These are phyloP conservation scores for Ornithorhynchus anatinus DNA, from an alignment of 2,113 vertebrate species.

Conservation along the genomic window DNA sequence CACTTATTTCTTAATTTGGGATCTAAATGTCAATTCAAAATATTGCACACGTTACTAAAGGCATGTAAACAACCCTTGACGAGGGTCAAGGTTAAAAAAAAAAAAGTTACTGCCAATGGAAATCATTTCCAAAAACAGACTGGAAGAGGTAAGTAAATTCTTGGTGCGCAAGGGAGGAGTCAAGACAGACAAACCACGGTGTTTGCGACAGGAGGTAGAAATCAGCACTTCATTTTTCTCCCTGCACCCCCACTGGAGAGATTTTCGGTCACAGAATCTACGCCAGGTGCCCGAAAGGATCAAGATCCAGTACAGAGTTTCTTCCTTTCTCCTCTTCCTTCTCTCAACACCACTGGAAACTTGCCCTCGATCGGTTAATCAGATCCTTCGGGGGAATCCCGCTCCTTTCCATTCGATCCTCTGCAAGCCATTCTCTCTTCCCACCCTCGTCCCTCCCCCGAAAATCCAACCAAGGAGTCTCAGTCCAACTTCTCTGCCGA, in stretches of 20 bases:
- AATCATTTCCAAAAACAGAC: background rate
- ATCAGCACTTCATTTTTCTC: background rate
- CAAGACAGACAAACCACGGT: background rate
- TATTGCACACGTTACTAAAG: conserved; percentile 34
- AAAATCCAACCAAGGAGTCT: background rate
- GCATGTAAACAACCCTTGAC: background rate
- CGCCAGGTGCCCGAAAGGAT: background rate
- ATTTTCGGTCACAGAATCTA: background rate
- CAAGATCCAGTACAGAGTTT: background rate
- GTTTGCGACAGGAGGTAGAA: background rate
- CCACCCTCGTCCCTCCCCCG: background rate
- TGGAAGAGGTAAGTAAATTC: background rate
- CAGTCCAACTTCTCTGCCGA: background rate
- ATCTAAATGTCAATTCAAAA: background rate
- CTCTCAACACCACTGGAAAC: background rate
- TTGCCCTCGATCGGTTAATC: background rate
- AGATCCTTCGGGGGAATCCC: background rate
- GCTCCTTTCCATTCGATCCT: background rate
- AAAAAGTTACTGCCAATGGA: background rate
- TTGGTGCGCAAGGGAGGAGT: background rate
- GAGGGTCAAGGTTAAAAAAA: background rate
- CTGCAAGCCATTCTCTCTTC: background rate
- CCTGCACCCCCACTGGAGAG: background rate
- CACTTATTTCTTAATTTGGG: background rate
- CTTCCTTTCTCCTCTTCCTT: background rate